Conservation (phyloP, 2,888 invertebrate species). For the Choristoneura rosaceana region DNA sequence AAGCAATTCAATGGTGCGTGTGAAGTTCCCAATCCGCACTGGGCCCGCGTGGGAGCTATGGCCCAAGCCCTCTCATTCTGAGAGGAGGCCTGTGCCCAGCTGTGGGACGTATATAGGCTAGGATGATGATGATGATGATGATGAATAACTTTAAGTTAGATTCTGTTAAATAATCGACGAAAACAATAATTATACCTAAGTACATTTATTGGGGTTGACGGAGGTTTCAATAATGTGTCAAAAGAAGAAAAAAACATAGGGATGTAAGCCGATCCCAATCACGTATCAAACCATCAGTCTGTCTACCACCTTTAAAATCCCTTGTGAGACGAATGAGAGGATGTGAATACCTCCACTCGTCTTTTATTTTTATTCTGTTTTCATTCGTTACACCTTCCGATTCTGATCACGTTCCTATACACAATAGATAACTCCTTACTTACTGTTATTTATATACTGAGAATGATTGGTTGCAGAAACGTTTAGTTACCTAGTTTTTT, state of each 20-base stretch:
- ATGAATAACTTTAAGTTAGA: too few species aligned
- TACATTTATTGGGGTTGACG: constrained; percentile 9
- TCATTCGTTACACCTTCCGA: constrained; percentile 9
- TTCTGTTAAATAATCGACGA: background rate
- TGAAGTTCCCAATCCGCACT: too few species aligned
- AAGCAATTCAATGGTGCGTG: too few species aligned
- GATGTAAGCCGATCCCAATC: constrained; percentile 35
- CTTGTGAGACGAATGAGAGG: constrained; percentile 26
- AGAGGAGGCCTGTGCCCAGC: too few species aligned
- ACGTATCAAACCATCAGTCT: constrained; percentile 27
- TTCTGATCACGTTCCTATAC: constrained; percentile 2
- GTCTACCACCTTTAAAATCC: constrained; percentile 27
- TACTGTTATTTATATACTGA: constrained; percentile 4
- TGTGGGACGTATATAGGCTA: too few species aligned
- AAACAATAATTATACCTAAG: background rate
- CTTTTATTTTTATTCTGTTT: background rate
- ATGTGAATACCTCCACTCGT: constrained; percentile 10
- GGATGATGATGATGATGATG: too few species aligned
- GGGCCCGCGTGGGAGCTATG: too few species aligned
- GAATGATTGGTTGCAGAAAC: background rate
- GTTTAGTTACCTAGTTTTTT: background rate
- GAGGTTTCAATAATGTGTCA: constrained; percentile 5
- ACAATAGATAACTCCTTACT: background rate
- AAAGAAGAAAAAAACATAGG: background rate
- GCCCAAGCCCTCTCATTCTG: too few species aligned